Percentiles rank a stretch among this genome's conserved stretches.
phyloP scores from a whole-genome alignment of 2,113 vertebrate species.

The Pelecanoides urinatrix region DNA sequence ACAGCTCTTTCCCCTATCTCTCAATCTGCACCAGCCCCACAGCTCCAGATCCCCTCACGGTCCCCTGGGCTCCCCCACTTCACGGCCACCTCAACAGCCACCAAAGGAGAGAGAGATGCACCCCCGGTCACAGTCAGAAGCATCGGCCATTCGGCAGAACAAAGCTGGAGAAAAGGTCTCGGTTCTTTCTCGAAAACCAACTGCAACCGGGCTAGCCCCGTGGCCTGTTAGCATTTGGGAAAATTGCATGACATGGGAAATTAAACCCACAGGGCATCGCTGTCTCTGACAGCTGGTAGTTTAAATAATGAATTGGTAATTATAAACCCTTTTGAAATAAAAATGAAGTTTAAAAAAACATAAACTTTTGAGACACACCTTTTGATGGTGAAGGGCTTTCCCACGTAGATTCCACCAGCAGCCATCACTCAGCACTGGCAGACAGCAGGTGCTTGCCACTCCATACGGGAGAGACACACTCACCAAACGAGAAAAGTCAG shows the following conservation, averaged over 20 bases:
- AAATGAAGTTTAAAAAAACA: slow-evolving; percentile 37
- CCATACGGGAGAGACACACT: neutral
- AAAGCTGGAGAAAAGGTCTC: neutral
- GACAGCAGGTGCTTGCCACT: slow-evolving; percentile 33
- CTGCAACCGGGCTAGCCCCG: fast-evolving
- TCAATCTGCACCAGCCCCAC: neutral
- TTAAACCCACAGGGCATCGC: neutral
- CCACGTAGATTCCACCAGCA: slow-evolving; percentile 19
- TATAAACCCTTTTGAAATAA: slow-evolving; percentile 52
- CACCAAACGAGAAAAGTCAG: slow-evolving; percentile 53
- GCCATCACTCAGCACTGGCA: slow-evolving; percentile 30
- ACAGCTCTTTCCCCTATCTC: slow-evolving; percentile 7
- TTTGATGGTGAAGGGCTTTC: slow-evolving; percentile 40
- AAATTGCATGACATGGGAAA: slow-evolving; percentile 5
- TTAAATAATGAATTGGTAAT: slow-evolving; percentile 60
- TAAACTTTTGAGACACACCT: slow-evolving; percentile 44
- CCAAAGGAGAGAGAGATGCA: neutral
- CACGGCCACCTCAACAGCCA: neutral
- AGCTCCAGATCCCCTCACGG: neutral
- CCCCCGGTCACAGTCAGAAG: neutral
- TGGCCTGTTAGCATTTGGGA: neutral
- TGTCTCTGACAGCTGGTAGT: slow-evolving; percentile 46
- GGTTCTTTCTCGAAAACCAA: neutral
- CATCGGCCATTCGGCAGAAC: neutral
- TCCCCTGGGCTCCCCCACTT: neutral